phyloP scores from a whole-genome alignment of 2,797 vertebrate species.

The Cuculus canorus region DNA sequence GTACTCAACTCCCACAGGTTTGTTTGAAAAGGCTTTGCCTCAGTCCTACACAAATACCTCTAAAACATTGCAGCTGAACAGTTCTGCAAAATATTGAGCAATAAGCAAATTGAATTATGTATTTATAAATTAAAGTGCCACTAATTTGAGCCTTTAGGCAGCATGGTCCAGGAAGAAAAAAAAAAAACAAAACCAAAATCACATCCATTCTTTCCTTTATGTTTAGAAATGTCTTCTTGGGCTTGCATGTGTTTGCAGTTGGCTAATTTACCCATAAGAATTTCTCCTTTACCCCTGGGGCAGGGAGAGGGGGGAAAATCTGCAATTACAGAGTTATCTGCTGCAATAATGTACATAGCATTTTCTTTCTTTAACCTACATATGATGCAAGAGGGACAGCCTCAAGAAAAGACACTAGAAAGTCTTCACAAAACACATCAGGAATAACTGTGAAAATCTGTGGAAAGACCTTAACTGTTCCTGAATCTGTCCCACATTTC shows the following conservation, averaged over 20 bases:
- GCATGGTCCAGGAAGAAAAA: not conserved
- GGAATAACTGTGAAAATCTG: not conserved
- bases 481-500: not conserved
- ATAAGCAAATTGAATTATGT: not conserved
- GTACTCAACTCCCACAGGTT: not conserved
- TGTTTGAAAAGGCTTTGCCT: not conserved
- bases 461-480: not conserved
- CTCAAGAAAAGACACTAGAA: not conserved
- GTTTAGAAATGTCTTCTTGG: not conserved
- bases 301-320: rapidly evolving
- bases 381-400: not conserved
- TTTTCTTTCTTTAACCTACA: not conserved
- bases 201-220: not conserved
- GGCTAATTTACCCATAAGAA: not conserved
- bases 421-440: constrained; percentile 8
- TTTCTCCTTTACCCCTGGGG: not conserved
- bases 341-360: not conserved
- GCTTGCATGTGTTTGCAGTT: not conserved
- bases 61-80: not conserved
- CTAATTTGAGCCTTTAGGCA: constrained; percentile 31
- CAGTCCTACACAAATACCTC: not conserved
- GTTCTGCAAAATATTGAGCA: not conserved
- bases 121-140: constrained; percentile 10
- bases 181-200: not conserved
- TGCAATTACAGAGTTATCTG: constrained; percentile 13